These are phyloP conservation scores for Holacanthus passer DNA, from an alignment of 2,113 vertebrate species.

Conservation along the genomic window DNA sequence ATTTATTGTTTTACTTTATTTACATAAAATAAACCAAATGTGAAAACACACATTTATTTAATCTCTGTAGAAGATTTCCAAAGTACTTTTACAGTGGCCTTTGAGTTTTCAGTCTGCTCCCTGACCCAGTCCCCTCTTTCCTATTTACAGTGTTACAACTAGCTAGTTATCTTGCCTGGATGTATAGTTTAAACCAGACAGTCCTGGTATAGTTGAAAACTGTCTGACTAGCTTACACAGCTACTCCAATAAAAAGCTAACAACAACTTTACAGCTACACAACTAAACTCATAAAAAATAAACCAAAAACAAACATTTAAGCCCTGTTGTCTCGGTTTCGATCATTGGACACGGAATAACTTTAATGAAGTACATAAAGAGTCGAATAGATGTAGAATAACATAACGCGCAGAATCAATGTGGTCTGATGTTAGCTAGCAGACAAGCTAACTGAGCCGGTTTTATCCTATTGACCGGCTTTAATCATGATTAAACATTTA, in stretches of 20 bases:
- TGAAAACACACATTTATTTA: too few relatives aligned
- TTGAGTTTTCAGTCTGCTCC: too few relatives aligned
- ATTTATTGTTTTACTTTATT: not conserved
- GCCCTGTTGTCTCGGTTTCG: not conserved
- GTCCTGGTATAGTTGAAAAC: not conserved
- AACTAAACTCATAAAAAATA: not conserved
- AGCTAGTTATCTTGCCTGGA: too few relatives aligned
- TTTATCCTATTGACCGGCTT: not conserved
- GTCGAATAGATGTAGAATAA: too few relatives aligned
- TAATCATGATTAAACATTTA: not conserved
- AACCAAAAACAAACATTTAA: not conserved
- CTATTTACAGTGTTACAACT: too few relatives aligned
- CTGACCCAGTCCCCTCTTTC: too few relatives aligned
- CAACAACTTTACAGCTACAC: not conserved
- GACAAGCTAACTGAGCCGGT: conserved; percentile 7
- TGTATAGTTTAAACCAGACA: too few relatives aligned
- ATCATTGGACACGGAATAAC: too few relatives aligned
- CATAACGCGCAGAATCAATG: not conserved
- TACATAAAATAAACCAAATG: not conserved
- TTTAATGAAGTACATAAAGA: not conserved
- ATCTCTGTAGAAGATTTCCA: too few relatives aligned
- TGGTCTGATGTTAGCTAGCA: conserved; percentile 18
- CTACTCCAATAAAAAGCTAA: not conserved
- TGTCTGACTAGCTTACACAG: not conserved
- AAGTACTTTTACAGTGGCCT: too few relatives aligned